A percentile compares a stretch with the other conserved stretches of the same genome.
phyloP scores from a whole-genome alignment of 2,888 invertebrate species.

The Sesia bembeciformis region DNA sequence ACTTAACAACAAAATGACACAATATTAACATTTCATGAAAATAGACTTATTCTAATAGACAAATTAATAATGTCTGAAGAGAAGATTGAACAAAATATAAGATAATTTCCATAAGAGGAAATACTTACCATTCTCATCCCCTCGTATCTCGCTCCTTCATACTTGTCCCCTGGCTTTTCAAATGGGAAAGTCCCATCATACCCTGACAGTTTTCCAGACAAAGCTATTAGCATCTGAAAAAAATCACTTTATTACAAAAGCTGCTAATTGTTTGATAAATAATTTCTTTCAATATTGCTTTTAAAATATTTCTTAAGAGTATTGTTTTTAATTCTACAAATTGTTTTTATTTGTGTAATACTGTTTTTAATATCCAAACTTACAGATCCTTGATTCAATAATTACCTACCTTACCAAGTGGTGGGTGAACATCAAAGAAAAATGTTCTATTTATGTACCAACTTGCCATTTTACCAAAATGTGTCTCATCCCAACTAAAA shows the following conservation, averaged over 20 bases:
- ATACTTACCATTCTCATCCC: constrained; percentile 92
- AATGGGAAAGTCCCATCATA: constrained; percentile 96
- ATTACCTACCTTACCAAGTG: constrained; percentile 88
- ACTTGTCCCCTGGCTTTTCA: constrained; percentile 96
- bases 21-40: too few relatives aligned
- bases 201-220: constrained; percentile 92
- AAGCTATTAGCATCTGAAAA: constrained; percentile 92
- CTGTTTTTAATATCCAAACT: too few relatives aligned
- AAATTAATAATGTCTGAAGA: too few relatives aligned
- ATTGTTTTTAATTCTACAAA: not conserved
- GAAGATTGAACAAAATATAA: too few relatives aligned
- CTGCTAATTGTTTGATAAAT: not conserved
- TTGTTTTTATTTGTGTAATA: not conserved
- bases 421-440: constrained; percentile 99
- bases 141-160: constrained; percentile 88
- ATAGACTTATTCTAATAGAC: too few relatives aligned
- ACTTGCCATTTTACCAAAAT: constrained; percentile 99
- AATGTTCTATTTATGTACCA: constrained; percentile 98
- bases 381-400: not conserved
- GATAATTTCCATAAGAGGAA: not conserved
- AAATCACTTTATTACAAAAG: not conserved
- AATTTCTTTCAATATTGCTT: not conserved
- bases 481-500: constrained; percentile 96
- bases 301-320: not conserved
- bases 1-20: too few relatives aligned